A percentile compares a stretch with the other conserved stretches of the same genome.
These are phyloP conservation scores for Baccha elongata DNA, from an alignment of 2,888 invertebrate genomes.

Conservation along the genomic window DNA sequence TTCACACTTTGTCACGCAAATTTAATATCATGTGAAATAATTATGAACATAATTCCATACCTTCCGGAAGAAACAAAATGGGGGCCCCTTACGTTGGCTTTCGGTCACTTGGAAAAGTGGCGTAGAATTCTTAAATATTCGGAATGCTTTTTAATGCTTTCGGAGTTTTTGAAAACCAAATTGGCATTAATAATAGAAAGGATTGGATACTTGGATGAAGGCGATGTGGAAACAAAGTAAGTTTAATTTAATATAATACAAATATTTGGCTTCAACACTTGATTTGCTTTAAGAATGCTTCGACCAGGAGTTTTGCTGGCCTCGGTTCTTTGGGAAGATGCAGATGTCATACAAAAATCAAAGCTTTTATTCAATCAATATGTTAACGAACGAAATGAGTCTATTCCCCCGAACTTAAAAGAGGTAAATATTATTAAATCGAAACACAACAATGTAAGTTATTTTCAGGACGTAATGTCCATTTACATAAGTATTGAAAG, in stretches of 20 bases:
- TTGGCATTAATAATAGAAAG: slow-evolving; percentile 80
- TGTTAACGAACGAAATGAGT: slow-evolving; percentile 79
- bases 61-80: slow-evolving; percentile 81
- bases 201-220: slow-evolving; percentile 81
- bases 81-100: slow-evolving; percentile 81
- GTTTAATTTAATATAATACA: neutral
- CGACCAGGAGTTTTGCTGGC: slow-evolving; percentile 81
- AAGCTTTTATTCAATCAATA: slow-evolving; percentile 81
- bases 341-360: slow-evolving; percentile 80
- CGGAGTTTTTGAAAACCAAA: slow-evolving; percentile 82
- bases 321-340: slow-evolving; percentile 82
- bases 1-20: slow-evolving; percentile 82
- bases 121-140: slow-evolving; percentile 82
- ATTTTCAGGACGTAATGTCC: too few relatives aligned
- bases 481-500: too few relatives aligned
- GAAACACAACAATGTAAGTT: too few relatives aligned
- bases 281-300: slow-evolving; percentile 78
- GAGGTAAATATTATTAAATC: too few relatives aligned
- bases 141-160: slow-evolving; percentile 82
- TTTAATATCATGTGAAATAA: slow-evolving; percentile 81
- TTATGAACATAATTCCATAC: slow-evolving; percentile 82
- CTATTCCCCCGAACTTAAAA: slow-evolving; percentile 81
- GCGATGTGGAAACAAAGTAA: slow-evolving; percentile 80
- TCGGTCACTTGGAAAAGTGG: slow-evolving; percentile 82
- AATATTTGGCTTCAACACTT: neutral